Evolutionary conservation across 1,140 invertebrate genomes (phyloP).

Genomic region (Cotesia chilonis): DNA sequence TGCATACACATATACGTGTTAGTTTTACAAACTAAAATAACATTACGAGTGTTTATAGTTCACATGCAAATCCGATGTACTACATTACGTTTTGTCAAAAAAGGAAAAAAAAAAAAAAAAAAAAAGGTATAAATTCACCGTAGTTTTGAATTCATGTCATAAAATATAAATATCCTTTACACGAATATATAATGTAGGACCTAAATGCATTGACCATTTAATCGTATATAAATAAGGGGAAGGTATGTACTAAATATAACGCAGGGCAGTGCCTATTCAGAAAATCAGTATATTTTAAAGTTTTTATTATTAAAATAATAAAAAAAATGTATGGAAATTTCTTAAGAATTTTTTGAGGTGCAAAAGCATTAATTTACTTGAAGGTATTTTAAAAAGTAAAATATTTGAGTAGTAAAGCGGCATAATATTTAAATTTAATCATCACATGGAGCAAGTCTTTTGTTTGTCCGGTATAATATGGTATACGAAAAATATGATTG

Average conservation of each 20-base stretch:
- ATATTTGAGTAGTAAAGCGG: neutral
- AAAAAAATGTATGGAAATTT: too few species aligned
- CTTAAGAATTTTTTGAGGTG: too few species aligned
- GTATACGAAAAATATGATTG: slow-evolving; percentile 34
- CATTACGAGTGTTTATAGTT: slow-evolving; percentile 1
- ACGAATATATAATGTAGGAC: too few species aligned
- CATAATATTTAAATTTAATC: slow-evolving; percentile 22
- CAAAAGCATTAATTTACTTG: too few species aligned
- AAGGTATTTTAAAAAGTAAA: neutral
- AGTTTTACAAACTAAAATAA: slow-evolving; percentile 4
- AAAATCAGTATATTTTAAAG: too few species aligned
- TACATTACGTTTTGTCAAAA: neutral
- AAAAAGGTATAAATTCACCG: neutral
- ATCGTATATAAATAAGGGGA: too few species aligned
- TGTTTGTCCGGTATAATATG: slow-evolving; percentile 3
- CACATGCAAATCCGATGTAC: neutral
- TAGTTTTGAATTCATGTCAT: too few species aligned
- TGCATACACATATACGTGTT: neutral
- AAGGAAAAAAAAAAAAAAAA: neutral
- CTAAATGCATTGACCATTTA: too few species aligned
- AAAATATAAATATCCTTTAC: too few species aligned
- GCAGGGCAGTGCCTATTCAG: too few species aligned
- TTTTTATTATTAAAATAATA: too few species aligned
- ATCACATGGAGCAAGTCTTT: neutral
- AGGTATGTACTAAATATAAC: too few species aligned